Percentiles rank a stretch among this genome's conserved stretches.
Evolutionary conservation across 2,888 invertebrate genomes (phyloP).

Genomic region (Phragmatobia fuliginosa): DNA sequence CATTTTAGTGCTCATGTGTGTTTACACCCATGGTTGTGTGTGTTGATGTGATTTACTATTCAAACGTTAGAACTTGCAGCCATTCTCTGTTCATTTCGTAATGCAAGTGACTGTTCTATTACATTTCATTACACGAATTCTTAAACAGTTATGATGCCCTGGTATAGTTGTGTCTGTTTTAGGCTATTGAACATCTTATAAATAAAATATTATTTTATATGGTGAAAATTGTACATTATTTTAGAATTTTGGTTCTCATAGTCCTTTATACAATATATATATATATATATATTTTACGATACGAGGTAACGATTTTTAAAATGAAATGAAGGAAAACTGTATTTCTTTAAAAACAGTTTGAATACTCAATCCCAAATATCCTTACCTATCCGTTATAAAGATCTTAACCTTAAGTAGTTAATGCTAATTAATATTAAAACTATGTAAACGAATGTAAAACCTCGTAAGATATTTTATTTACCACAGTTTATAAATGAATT

Average conservation of each 20-base stretch:
- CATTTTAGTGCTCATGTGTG: slow-evolving; percentile 46
- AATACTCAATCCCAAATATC: slow-evolving; percentile 10
- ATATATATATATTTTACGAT: too few relatives aligned
- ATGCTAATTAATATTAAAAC: slow-evolving; percentile 20
- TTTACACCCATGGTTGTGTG: slow-evolving; percentile 35
- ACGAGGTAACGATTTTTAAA: background rate
- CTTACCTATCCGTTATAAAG: slow-evolving; percentile 1
- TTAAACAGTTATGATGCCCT: slow-evolving; percentile 24
- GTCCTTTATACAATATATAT: too few relatives aligned
- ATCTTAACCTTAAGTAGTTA: slow-evolving; percentile 13
- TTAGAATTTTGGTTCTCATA: too few relatives aligned
- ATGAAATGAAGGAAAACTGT: background rate
- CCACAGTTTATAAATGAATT: slow-evolving; percentile 19
- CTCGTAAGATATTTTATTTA: slow-evolving; percentile 13
- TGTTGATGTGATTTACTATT: slow-evolving; percentile 32
- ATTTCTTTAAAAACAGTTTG: slow-evolving; percentile 8
- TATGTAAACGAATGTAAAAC: slow-evolving; percentile 18
- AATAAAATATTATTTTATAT: too few relatives aligned
- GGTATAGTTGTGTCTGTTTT: slow-evolving; percentile 13
- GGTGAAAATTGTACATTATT: too few relatives aligned
- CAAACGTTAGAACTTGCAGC: slow-evolving; percentile 52
- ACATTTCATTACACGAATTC: slow-evolving; percentile 11
- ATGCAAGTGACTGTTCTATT: slow-evolving; percentile 14
- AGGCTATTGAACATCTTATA: too few relatives aligned
- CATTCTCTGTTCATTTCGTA: slow-evolving; percentile 48